Evolutionary conservation across 1,140 invertebrate species (phyloP), one percentile per base, ranked within the genome.

Genomic region (Zaprionus taronus): DNA sequence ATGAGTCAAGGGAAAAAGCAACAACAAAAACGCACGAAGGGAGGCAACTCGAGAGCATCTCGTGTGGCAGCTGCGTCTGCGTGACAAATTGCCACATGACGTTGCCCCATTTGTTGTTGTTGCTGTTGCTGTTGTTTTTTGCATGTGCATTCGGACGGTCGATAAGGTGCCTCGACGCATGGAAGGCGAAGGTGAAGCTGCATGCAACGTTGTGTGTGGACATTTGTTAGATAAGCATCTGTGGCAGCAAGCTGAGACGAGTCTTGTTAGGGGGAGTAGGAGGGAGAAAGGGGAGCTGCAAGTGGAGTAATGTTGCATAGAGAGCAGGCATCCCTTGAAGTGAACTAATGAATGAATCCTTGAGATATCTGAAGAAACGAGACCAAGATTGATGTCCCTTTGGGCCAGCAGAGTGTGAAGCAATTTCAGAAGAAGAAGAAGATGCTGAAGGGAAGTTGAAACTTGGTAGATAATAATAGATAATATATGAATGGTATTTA

Each of bases 31-130:
- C 31, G 20, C 11, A 36, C 53, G 56, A 41, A 53, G n/a, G 31
- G 24, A 12, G 47, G 17, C 17, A 38, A 49, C 11, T 14, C 5
- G n/a, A 31, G 26, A 58, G 26, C 44, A 11, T 34, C 31, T 17
- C 64, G 62, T 77, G 64, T 34, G 51, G 64, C 34, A 71, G 72
- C 81, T 73, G 70, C 82, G 65, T 68, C 69, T 71, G 80, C 77
- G 80, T 86, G 83, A 86, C 83, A 86, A 86, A 86, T 87, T 80
- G 73, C 80, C 77, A 63, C 83, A 83, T 87, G 80, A 86, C 77
- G 76, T 73, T 79, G 82, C 57, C 51, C 36, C 26, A 70, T 79
- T 17, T 58, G 31, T 58, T 58, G 31, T 58, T 58, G n/a, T 36
- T 38, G 28, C 7, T 1, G 11, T 34, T 20, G 3, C 15, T 56